Evolutionary conservation across 2,113 vertebrate species (phyloP).

Genomic region (Tachuris rubrigastra): DNA sequence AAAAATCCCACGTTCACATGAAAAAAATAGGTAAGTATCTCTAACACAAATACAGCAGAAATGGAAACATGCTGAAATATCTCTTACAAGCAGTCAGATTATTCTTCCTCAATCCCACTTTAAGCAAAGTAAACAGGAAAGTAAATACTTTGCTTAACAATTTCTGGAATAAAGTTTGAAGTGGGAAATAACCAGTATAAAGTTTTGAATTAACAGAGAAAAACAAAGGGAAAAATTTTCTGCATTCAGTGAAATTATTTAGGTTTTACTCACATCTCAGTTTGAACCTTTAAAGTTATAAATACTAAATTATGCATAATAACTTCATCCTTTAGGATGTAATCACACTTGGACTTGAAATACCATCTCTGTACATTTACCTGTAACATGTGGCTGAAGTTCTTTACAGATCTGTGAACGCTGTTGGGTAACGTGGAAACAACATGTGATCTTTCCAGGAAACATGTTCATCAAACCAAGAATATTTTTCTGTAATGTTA

Average conservation of each 20-base stretch:
- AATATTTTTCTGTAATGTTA: slow-evolving; percentile 83
- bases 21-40: background rate
- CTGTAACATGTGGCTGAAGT: slow-evolving; percentile 79
- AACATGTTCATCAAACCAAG: slow-evolving; percentile 80
- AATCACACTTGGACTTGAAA: background rate
- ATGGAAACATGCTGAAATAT: background rate
- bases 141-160: background rate
- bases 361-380: slow-evolving; percentile 65
- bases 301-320: background rate
- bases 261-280: background rate
- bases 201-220: background rate
- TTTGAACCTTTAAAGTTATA: background rate
- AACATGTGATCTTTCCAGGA: slow-evolving; percentile 85
- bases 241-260: background rate
- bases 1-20: background rate
- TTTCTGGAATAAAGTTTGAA: background rate
- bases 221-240: background rate
- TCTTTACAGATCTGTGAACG: slow-evolving; percentile 74
- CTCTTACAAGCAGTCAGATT: background rate
- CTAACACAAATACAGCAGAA: background rate
- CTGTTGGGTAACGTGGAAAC: slow-evolving; percentile 89
- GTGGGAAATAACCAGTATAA: background rate
- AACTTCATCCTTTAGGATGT: background rate
- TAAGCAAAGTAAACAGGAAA: background rate
- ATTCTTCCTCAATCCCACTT: background rate